Base-by-base conservation (phyloP, 2,888 invertebrate genomes). In the Volucella inanis region DNA sequence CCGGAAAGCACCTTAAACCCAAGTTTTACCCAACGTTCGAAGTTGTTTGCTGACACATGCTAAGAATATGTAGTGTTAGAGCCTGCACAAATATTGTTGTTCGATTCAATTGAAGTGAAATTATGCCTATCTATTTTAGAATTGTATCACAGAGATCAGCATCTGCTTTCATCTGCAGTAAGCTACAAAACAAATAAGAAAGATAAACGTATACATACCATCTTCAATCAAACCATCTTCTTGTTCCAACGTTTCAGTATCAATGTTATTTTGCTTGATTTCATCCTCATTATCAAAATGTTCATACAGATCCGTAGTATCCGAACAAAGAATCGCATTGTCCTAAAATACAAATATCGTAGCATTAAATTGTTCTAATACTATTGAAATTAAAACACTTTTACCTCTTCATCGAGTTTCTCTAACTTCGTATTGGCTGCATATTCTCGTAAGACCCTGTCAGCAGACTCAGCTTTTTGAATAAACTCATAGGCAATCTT, bases 401-500 rank as follows among this genome's bases (percentile, higher is more conserved):
- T 4, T 31, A 31, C 50, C 9, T 86, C 74, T 12, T 71, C 75
- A 9, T 86, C 75, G 8, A 54, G 57, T 71, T 87, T 82, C 55
- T 61, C 72, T 22, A 74, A 22, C 55, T 78, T 83, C n/a, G 68
- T 45, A 43, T 18, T 55, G 61, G 55, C 50, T 38, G 68, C 68
- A 39, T 68, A 38, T 57, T 83, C 72, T 41, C 86, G 74, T 14
- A 89, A 65, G 10, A 87, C 80, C n/a, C 68, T 76, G 12, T 88
- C 88, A 0, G 89, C 83, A 12, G 47, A 65, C 61, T 81, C 72
- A 0, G 88, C 88, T 50, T 88, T 89, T 62, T 83, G 83, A 12
- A 88, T 50, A 54, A 89, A 89, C 39, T 88, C 87, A 65, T 87
- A 89, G 8, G 88, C 87, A 38, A 88, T 64, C 9, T 81, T 83